Evolutionary conservation across 2,113 vertebrate genomes (phyloP).

Genomic region (Sinocyclocheilus grahami): DNA sequence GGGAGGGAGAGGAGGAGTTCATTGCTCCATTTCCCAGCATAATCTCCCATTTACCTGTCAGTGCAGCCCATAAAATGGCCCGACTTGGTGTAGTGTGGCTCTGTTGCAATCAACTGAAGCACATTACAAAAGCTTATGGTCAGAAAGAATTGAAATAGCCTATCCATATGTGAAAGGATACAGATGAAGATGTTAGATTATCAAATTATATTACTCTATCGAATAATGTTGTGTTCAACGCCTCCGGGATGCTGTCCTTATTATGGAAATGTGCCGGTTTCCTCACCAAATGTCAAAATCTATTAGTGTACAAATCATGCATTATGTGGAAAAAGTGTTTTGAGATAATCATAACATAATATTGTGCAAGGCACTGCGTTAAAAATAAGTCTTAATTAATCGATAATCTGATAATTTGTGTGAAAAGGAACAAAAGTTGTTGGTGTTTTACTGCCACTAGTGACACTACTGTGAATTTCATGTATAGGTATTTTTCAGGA

Average conservation of each 20-base stretch:
- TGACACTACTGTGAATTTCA: too few relatives aligned
- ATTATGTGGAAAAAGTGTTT: too few relatives aligned
- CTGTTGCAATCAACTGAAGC: neutral
- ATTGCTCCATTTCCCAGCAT: slow-evolving; percentile 55
- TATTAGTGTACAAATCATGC: too few relatives aligned
- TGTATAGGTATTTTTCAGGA: too few relatives aligned
- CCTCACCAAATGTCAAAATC: too few relatives aligned
- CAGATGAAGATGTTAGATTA: neutral
- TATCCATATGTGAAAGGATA: neutral
- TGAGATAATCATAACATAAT: too few relatives aligned
- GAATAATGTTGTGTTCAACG: neutral
- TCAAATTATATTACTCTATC: neutral
- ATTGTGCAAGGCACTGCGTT: too few relatives aligned
- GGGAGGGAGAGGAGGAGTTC: slow-evolving; percentile 40
- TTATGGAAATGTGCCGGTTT: neutral
- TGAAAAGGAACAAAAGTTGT: too few relatives aligned
- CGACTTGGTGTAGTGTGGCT: slow-evolving; percentile 7
- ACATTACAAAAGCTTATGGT: neutral
- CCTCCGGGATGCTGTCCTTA: neutral
- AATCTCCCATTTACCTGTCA: slow-evolving; percentile 57
- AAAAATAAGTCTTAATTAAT: too few relatives aligned
- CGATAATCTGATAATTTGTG: too few relatives aligned
- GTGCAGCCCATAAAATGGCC: slow-evolving; percentile 54
- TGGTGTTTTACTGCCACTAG: too few relatives aligned
- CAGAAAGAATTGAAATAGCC: neutral